Conservation (phyloP, 2,888 invertebrate genomes). For the Polydrusus pterygomalis region DNA sequence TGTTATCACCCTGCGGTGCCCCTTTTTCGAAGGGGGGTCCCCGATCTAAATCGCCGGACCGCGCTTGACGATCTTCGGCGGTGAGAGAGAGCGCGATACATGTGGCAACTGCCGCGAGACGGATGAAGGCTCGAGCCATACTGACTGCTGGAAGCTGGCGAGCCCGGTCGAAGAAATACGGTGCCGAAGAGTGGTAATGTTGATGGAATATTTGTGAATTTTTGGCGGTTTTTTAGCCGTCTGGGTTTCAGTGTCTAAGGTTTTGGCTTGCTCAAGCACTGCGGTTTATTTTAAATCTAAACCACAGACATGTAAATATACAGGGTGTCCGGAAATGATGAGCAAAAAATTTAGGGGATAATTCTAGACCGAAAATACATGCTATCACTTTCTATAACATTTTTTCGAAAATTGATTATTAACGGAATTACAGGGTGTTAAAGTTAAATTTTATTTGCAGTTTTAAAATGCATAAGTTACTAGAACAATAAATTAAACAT, state of each 20-base stretch:
- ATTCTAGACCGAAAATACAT: too few relatives aligned
- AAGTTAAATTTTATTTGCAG: too few relatives aligned
- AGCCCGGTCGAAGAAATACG: conserved; percentile 38
- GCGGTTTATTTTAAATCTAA: neutral
- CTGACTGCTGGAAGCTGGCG: conserved; percentile 58
- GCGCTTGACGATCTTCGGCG: conserved; percentile 64
- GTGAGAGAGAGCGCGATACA: conserved; percentile 62
- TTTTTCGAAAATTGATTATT: too few relatives aligned
- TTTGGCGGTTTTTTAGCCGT: conserved; percentile 35
- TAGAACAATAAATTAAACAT: too few relatives aligned
- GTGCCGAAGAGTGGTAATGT: conserved; percentile 43
- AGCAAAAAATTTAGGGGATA: too few relatives aligned
- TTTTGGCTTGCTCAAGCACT: conserved; percentile 2
- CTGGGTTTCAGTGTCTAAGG: conserved; percentile 7
- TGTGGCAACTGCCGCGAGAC: conserved; percentile 62
- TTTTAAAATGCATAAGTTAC: too few relatives aligned
- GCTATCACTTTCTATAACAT: too few relatives aligned
- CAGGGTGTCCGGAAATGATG: too few relatives aligned
- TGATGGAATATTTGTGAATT: conserved; percentile 33
- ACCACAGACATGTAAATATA: too few relatives aligned
- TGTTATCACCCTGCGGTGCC: conserved; percentile 2
- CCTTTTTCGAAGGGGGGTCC: conserved; percentile 59
- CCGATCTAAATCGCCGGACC: conserved; percentile 65
- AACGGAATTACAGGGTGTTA: too few relatives aligned
- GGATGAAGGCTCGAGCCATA: conserved; percentile 68